Evolutionary conservation across 2,797 vertebrate genomes (phyloP), one percentile per base, ranked within the genome.

Genomic region (Acanthopagrus latus): DNA sequence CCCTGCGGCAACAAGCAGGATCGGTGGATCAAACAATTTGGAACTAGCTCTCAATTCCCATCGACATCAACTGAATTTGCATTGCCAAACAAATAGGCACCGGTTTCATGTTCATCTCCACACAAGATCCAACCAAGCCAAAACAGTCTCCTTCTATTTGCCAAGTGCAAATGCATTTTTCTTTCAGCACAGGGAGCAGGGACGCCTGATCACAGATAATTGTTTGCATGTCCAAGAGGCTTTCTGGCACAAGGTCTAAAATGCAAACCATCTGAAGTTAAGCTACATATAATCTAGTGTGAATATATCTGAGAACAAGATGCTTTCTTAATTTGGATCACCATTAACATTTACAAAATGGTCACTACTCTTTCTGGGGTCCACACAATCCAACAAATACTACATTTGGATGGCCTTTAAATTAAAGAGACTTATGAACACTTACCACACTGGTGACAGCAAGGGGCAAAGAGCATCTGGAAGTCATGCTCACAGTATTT

Each of bases 401-500:
- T 13, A 71, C 2, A 43, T 71, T 21, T 44, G 13, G 7, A 55
- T 13, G 41, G 1, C 10, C 6, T 12, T 0, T 46, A 17, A 41
- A 59, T 10, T 2, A 74, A 43, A 59, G 18, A 57, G 0, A 11
- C 7, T 0, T 1, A 25, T 3, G 17, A 41, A 71, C 27, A 94
- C 97, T 97, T 94, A 99, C 98, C 97, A 91, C 98, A 99, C 54
- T 99, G 97, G 88, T 97, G 97, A 89, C 98, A 99, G 92, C 98
- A 99, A 38, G 98, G 98, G 29, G 98, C 98, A 84, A 99, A 99
- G 82, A 99, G 97, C 97, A 99, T 99, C 92, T 99, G 98, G 92
- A 99, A 99, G 89, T 99, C 98, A 88, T 99, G 98, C 87, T 99
- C 98, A 38, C 98, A 99, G 86, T 99, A 99, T 86, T 99, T 99